phyloP scores from a whole-genome alignment of 2,888 invertebrate species.

The Melipona beecheii region DNA sequence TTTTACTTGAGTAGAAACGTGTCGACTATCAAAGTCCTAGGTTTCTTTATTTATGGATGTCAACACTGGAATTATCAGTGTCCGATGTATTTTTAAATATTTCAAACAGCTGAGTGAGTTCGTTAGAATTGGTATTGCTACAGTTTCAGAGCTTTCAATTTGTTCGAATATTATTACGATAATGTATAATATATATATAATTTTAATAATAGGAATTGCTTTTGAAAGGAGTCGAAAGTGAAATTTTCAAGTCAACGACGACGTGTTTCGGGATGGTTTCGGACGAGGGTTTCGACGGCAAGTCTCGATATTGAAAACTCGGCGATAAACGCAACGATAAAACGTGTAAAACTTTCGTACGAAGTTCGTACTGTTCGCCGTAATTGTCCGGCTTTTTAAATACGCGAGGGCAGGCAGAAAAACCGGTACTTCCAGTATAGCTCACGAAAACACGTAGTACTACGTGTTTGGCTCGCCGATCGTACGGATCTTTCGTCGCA shows the following conservation, averaged over 20 bases:
- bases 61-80: no score
- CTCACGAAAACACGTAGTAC: slow-evolving; percentile 11
- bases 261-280: no score
- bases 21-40: background rate
- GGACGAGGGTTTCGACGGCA: no score
- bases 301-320: background rate
- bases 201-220: no score
- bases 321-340: background rate
- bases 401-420: slow-evolving; percentile 12
- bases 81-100: no score
- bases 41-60: background rate
- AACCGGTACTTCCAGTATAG: slow-evolving; percentile 12
- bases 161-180: no score
- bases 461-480: slow-evolving; percentile 4
- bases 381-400: slow-evolving; percentile 11
- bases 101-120: no score
- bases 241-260: no score
- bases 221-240: no score
- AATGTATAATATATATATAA: no score
- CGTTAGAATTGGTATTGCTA: no score
- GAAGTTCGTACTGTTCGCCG: background rate
- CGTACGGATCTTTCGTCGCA: background rate
- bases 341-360: background rate
- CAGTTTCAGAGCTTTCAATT: no score
- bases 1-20: background rate